Evolutionary conservation across 2,888 invertebrate genomes (phyloP), one percentile per base, ranked within the genome.

Genomic region (Aporophyla lueneburgensis): DNA sequence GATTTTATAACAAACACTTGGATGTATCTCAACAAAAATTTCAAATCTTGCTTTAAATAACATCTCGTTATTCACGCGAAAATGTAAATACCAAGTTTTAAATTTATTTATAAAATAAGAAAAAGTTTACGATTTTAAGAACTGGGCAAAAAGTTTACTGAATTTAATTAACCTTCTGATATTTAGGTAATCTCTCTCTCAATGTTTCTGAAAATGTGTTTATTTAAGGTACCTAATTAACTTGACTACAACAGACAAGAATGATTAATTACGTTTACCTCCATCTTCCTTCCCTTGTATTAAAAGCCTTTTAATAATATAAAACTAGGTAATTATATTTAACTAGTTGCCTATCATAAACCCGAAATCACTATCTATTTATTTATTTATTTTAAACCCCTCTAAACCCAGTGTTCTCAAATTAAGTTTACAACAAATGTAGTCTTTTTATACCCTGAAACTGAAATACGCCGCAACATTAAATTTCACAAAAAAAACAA

Each of bases 401-500:
- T 14, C 9, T 46, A 46, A 33, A 53, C 43, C 53, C 19, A 3
- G 9, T 46, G 0, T n/a, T 51, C 51, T 56, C 12, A 53, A 59
- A 70, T 27, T 0, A 54, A 54, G 43, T 46, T 33, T 54, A 56
- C 78, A 12, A 66, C 33, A 56, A 76, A 51, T 19, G 33, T 21
- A 65, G 58, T 75, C 51, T 56, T 67, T 81, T 58, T 40, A 58
- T 62, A 19, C 5, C 9, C 46, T 40, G 53, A 46, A 66, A 59
- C 74, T 53, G 56, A 63, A 83, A 56, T 2, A 27, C 27, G 40
- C 24, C 24, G 63, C 56, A 58, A 71, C 27, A 71, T 69, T 67
- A 59, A 82, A 86, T 78, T 76, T 67, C 40, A 5, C 53, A 65
- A 77, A 71, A 75, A 81, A 74, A 72, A 67, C 61, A 63, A 71